Evolutionary conservation across 2,888 invertebrate species (phyloP).

Genomic region (Epiblema foenella): DNA sequence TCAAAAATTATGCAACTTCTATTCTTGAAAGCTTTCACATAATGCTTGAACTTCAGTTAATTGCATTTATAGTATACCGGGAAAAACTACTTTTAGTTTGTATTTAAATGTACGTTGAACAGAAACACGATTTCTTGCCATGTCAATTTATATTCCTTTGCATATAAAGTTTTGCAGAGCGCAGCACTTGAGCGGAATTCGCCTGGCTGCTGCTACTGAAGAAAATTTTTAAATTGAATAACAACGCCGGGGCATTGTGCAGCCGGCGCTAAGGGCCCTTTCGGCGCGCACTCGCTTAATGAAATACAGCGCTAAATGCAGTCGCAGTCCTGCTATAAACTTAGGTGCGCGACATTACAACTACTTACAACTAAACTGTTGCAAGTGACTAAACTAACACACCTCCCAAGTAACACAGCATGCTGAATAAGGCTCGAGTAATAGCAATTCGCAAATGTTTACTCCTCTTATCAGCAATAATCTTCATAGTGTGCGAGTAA

Average conservation of each 20-base stretch:
- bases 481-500: too few species aligned
- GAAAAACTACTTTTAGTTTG: slow-evolving; percentile 5
- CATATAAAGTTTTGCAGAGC: slow-evolving; percentile 21
- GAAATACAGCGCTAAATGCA: slow-evolving; percentile 36
- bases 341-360: slow-evolving; percentile 45
- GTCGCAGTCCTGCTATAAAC: slow-evolving; percentile 38
- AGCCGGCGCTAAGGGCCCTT: slow-evolving; percentile 36
- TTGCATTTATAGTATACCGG: neutral
- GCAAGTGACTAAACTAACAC: slow-evolving; percentile 6
- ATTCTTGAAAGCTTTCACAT: neutral
- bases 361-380: slow-evolving; percentile 24
- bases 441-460: too few species aligned
- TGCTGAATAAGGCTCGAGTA: too few species aligned
- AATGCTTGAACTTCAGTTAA: neutral
- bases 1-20: slow-evolving; percentile 1
- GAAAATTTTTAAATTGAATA: slow-evolving; percentile 54
- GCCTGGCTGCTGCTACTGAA: slow-evolving; percentile 41
- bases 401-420: too few species aligned
- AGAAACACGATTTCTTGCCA: slow-evolving; percentile 14
- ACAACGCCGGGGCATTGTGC: slow-evolving; percentile 43
- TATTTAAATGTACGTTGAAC: slow-evolving; percentile 13
- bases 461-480: too few species aligned
- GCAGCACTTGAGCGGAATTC: slow-evolving; percentile 28
- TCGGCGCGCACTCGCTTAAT: slow-evolving; percentile 33
- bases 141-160: slow-evolving; percentile 27